These are phyloP conservation scores for Etheostoma nigrum DNA, from an alignment of 2,797 vertebrate genomes.

Conservation along the genomic window DNA sequence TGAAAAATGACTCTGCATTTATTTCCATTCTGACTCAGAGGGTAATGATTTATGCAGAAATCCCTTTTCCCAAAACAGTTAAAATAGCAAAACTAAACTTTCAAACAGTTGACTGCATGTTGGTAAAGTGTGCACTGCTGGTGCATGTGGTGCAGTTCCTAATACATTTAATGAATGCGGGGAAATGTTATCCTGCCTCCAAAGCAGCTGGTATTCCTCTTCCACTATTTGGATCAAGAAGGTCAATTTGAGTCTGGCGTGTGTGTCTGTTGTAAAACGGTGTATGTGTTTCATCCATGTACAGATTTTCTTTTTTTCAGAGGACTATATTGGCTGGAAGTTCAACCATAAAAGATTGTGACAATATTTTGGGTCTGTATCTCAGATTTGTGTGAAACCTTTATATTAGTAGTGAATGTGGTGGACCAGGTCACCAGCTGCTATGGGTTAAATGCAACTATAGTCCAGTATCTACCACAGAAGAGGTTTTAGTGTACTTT, in stretches of 20 bases:
- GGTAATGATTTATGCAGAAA: constrained; percentile 59
- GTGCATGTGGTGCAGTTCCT: constrained; percentile 15
- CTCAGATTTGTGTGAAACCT: constrained; percentile 3
- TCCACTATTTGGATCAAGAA: constrained; percentile 26
- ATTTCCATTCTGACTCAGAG: constrained; percentile 51
- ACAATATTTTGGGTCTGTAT: background rate
- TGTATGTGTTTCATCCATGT: constrained; percentile 21
- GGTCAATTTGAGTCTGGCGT: constrained; percentile 10
- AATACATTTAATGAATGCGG: constrained; percentile 9
- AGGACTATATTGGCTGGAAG: background rate
- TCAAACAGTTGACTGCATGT: constrained; percentile 31
- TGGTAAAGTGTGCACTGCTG: background rate
- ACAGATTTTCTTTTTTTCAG: background rate
- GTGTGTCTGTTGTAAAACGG: constrained; percentile 9
- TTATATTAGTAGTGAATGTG: background rate
- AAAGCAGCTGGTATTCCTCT: constrained; percentile 42
- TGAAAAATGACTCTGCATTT: constrained; percentile 22
- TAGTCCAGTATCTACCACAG: background rate
- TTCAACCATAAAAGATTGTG: constrained; percentile 1
- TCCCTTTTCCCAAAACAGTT: constrained; percentile 45
- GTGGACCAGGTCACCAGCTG: constrained; percentile 5
- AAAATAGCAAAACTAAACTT: constrained; percentile 48
- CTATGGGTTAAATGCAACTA: constrained; percentile 1
- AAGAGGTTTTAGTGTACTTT: no score
- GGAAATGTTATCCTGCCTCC: constrained; percentile 6